Evolutionary conservation across 2,797 vertebrate species (phyloP).

Genomic region (Cottoperca gobio): DNA sequence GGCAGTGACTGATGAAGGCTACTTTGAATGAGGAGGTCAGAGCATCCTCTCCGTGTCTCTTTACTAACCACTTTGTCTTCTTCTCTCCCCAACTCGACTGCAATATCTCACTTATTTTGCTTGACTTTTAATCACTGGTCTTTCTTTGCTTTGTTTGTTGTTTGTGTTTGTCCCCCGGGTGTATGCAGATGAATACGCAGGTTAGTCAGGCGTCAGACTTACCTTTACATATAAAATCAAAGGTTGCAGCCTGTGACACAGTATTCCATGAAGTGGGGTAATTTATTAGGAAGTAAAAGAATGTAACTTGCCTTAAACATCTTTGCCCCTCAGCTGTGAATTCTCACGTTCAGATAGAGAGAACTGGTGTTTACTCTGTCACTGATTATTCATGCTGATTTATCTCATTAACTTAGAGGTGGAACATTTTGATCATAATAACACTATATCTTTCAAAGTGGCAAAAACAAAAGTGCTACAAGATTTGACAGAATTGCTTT

Average conservation of each 20-base stretch:
- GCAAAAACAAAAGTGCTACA: slow-evolving; percentile 1
- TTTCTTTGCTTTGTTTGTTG: slow-evolving; percentile 73
- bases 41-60: slow-evolving; percentile 37
- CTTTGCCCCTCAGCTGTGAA: slow-evolving; percentile 12
- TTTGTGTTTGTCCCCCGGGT: slow-evolving; percentile 74
- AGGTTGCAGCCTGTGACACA: slow-evolving; percentile 35
- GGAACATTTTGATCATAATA: too few relatives aligned
- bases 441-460: slow-evolving; percentile 9
- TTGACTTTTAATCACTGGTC: slow-evolving; percentile 72
- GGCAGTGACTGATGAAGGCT: slow-evolving; percentile 44
- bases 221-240: slow-evolving; percentile 48
- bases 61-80: slow-evolving; percentile 66
- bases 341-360: slow-evolving; percentile 23
- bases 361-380: slow-evolving; percentile 13
- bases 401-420: too few relatives aligned
- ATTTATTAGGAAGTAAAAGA: not conserved
- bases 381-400: slow-evolving; percentile 7
- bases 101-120: slow-evolving; percentile 35
- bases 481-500: slow-evolving; percentile 19
- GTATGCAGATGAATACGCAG: slow-evolving; percentile 81
- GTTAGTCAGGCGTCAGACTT: slow-evolving; percentile 77
- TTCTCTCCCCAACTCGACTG: slow-evolving; percentile 63
- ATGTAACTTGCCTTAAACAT: not conserved
- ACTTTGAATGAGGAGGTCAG: slow-evolving; percentile 32
- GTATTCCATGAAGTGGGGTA: slow-evolving; percentile 17